A percentile compares a stretch with the other conserved stretches of the same genome.
phyloP scores from a whole-genome alignment of 2,113 vertebrate species.

The Leucosticte australis region DNA sequence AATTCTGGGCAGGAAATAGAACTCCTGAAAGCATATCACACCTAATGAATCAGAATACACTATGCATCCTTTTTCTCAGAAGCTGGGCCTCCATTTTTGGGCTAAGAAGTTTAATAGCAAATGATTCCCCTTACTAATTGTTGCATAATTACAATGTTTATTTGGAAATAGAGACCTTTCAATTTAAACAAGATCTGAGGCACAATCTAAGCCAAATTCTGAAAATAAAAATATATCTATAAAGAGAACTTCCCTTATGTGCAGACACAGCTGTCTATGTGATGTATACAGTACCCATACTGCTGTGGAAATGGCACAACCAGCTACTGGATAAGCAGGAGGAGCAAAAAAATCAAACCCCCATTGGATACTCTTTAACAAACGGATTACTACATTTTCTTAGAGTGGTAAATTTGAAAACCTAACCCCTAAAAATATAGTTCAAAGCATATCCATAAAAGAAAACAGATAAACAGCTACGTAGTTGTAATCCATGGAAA shows the following conservation, averaged over 20 bases:
- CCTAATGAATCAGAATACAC: neutral
- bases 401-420: neutral
- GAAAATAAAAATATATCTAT: neutral
- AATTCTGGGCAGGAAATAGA: neutral
- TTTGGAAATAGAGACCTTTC: neutral
- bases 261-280: neutral
- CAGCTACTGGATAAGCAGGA: neutral
- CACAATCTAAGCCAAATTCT: neutral
- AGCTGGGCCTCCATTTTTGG: neutral
- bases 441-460: neutral
- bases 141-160: neutral
- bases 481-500: neutral
- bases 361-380: neutral
- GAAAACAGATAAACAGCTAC: neutral
- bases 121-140: neutral
- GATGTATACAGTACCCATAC: neutral
- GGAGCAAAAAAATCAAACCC: neutral
- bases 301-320: neutral
- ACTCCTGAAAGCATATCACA: neutral
- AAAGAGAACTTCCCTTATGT: neutral
- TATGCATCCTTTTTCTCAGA: neutral
- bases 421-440: neutral
- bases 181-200: neutral
- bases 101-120: neutral
- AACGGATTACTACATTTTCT: neutral